Percentiles rank a stretch among this genome's conserved stretches.
These are phyloP conservation scores for Zoroaster sp. DNA, from an alignment of 53 echinoderm and acorn worm species.

Conservation along the genomic window DNA sequence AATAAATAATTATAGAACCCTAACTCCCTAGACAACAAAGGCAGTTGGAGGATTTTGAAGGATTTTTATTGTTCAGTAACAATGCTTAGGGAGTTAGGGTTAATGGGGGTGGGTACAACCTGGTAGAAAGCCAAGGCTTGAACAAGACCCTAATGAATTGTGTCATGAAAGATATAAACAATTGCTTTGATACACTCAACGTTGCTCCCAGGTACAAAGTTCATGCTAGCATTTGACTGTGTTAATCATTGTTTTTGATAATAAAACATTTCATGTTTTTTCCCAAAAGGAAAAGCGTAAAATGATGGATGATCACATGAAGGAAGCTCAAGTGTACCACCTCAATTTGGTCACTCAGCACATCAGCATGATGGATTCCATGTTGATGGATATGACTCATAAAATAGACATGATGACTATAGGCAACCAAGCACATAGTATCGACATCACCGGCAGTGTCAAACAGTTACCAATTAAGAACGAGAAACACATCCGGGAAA, in stretches of 20 bases:
- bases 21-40: too few species aligned
- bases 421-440: not conserved
- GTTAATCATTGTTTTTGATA: not conserved
- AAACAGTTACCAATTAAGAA: not conserved
- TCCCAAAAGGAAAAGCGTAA: not conserved
- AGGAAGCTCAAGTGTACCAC: conserved; percentile 6
- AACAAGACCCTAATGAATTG: too few species aligned
- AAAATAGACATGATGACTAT: not conserved
- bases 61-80: too few species aligned
- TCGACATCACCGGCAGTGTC: not conserved
- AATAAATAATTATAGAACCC: too few species aligned
- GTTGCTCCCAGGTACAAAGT: too few species aligned
- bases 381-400: not conserved
- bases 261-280: not conserved
- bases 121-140: too few species aligned
- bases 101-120: too few species aligned
- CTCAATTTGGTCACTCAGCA: not conserved
- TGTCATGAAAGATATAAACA: too few species aligned
- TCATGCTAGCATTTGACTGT: too few species aligned
- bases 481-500: conserved; percentile 34
- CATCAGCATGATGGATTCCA: conserved; percentile 3
- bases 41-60: too few species aligned
- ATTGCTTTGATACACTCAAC: too few species aligned
- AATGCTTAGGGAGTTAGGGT: too few species aligned
- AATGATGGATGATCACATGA: conserved; percentile 10